Conservation (phyloP, 2,113 vertebrate species). For the Okapia johnstoni region DNA sequence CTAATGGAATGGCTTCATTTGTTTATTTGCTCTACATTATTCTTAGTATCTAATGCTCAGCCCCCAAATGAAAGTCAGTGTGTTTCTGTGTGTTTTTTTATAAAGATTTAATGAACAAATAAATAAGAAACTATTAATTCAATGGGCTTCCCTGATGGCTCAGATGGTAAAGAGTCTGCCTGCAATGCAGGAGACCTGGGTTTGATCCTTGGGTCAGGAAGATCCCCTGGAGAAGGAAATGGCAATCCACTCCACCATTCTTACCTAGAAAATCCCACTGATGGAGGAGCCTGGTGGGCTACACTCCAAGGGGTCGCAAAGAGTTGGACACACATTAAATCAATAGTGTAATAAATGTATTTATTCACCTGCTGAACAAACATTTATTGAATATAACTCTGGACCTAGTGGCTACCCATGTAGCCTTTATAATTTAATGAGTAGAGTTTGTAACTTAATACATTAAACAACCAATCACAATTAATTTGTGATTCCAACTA, state of each 20-base stretch:
- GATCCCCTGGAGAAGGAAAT: background rate
- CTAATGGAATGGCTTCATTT: background rate
- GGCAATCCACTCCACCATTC: background rate
- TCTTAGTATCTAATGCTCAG: background rate
- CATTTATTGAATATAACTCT: background rate
- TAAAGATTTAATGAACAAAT: background rate
- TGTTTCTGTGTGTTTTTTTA: background rate
- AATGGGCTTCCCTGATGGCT: background rate
- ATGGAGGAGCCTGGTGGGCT: background rate
- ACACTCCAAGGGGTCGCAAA: rapidly evolving
- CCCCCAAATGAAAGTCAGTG: background rate
- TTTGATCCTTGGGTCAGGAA: background rate
- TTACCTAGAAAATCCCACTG: background rate
- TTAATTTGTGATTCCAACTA: background rate
- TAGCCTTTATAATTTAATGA: background rate
- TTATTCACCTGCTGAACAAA: background rate
- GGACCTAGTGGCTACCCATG: background rate
- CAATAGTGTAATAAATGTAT: background rate
- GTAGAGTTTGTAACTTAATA: background rate
- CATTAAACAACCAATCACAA: background rate
- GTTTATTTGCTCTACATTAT: background rate
- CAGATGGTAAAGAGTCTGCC: background rate
- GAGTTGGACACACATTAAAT: background rate
- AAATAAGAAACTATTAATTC: background rate
- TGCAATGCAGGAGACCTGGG: background rate